These are phyloP conservation scores for Orbicella faveolata DNA, from an alignment of 64 coral and sea anemone genomes.

Conservation along the genomic window DNA sequence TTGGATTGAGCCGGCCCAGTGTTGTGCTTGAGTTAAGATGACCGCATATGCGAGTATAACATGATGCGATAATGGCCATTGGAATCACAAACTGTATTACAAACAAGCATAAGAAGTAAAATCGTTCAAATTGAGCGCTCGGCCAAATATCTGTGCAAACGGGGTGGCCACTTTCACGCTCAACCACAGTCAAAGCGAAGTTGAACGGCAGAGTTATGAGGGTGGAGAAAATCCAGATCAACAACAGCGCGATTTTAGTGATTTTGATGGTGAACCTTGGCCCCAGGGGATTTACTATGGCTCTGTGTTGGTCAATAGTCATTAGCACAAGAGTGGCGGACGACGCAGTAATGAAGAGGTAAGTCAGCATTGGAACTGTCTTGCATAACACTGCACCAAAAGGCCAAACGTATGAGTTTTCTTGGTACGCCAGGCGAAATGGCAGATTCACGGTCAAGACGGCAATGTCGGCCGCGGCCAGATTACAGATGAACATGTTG, in stretches of 20 bases:
- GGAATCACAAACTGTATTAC: constrained; percentile 79
- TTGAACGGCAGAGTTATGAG: constrained; percentile 78
- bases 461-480: constrained; percentile 88
- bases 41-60: constrained; percentile 61
- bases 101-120: constrained; percentile 70
- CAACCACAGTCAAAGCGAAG: constrained; percentile 48
- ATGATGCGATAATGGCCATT: constrained; percentile 59
- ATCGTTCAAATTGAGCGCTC: constrained; percentile 63
- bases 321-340: constrained; percentile 71
- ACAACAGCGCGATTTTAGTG: constrained; percentile 58
- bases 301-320: constrained; percentile 67
- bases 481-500: constrained; percentile 84
- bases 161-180: constrained; percentile 14
- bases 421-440: constrained; percentile 88
- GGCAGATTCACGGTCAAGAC: constrained; percentile 79
- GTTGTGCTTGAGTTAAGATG: constrained; percentile 37
- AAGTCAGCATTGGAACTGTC: constrained; percentile 76
- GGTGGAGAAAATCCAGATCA: constrained; percentile 62
- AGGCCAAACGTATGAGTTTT: constrained; percentile 87
- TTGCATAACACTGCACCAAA: constrained; percentile 87
- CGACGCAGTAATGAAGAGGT: constrained; percentile 84
- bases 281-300: constrained; percentile 47
- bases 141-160: constrained; percentile 88
- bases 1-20: not conserved
- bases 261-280: constrained; percentile 51